Conservation (phyloP, 1,140 invertebrate species). For the Bombus confusus region DNA sequence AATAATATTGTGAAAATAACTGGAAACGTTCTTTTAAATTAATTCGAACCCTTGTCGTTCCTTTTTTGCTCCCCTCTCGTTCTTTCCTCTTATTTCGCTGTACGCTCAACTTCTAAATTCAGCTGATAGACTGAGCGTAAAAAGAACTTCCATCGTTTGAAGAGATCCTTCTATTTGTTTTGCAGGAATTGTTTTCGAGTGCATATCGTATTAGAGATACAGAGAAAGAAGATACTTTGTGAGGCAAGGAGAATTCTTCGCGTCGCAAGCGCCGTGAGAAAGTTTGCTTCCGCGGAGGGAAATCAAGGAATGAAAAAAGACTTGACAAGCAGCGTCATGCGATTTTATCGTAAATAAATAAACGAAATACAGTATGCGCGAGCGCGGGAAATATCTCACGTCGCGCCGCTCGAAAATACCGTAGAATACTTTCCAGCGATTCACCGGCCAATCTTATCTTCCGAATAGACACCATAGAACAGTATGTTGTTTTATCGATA, state of each 20-base stretch:
- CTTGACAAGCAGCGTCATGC: neutral
- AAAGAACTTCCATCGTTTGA: slow-evolving; percentile 14
- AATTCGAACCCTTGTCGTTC: too few species aligned
- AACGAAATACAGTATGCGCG: neutral
- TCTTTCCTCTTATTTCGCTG: neutral
- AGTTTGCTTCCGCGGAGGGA: slow-evolving; percentile 1
- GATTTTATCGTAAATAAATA: slow-evolving; percentile 27
- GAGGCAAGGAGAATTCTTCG: slow-evolving; percentile 2
- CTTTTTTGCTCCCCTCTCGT: accelerated
- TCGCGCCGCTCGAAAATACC: neutral
- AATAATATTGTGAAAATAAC: too few species aligned
- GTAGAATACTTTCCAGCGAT: too few species aligned
- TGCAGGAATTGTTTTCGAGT: slow-evolving; percentile 37
- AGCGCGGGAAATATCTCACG: neutral
- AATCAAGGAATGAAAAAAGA: neutral
- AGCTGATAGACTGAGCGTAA: slow-evolving; percentile 32
- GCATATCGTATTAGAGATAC: slow-evolving; percentile 31
- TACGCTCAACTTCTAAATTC: slow-evolving; percentile 8
- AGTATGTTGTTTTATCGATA: neutral
- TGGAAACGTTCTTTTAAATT: too few species aligned
- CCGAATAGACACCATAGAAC: neutral
- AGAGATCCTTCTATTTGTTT: slow-evolving; percentile 29
- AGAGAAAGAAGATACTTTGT: neutral
- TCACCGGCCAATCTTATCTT: neutral
- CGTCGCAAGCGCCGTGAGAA: neutral